Evolutionary conservation across 2,113 vertebrate genomes (phyloP).

Genomic region (Catharus fuscescens): DNA sequence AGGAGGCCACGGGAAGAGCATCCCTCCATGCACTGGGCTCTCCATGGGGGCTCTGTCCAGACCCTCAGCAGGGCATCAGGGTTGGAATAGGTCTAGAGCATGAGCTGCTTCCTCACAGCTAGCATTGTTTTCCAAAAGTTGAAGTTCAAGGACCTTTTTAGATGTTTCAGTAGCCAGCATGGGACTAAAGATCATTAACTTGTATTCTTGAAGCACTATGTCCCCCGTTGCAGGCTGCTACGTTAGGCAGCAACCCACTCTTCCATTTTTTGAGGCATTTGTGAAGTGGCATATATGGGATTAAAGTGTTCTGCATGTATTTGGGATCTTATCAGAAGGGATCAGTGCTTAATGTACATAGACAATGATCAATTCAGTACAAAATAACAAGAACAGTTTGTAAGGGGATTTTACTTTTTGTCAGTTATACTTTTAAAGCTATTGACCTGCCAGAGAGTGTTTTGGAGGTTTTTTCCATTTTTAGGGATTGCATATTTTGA

Average conservation of each 20-base stretch:
- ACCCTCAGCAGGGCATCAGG: neutral
- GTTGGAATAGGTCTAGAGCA: neutral
- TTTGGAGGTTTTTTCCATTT: neutral
- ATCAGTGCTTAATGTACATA: accelerated
- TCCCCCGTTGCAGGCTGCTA: neutral
- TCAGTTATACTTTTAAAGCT: neutral
- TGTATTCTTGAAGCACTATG: neutral
- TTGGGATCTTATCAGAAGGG: neutral
- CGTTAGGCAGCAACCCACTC: neutral
- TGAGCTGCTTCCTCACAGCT: neutral
- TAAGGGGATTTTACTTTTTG: neutral
- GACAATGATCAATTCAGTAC: neutral
- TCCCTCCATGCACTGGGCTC: accelerated
- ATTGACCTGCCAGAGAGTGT: neutral
- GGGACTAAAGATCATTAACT: neutral
- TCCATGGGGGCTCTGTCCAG: neutral
- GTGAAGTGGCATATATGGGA: neutral
- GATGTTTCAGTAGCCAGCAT: neutral
- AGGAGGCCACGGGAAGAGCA: neutral
- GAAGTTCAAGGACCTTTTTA: neutral
- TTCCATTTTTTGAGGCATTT: neutral
- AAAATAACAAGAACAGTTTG: neutral
- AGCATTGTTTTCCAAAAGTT: neutral
- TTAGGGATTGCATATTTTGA: neutral
- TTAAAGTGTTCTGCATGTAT: neutral